Evolutionary conservation across 35 echinoderm and acorn worm genomes (phyloP), one percentile per base, ranked within the genome.

Genomic region (Amphiura filiformis): DNA sequence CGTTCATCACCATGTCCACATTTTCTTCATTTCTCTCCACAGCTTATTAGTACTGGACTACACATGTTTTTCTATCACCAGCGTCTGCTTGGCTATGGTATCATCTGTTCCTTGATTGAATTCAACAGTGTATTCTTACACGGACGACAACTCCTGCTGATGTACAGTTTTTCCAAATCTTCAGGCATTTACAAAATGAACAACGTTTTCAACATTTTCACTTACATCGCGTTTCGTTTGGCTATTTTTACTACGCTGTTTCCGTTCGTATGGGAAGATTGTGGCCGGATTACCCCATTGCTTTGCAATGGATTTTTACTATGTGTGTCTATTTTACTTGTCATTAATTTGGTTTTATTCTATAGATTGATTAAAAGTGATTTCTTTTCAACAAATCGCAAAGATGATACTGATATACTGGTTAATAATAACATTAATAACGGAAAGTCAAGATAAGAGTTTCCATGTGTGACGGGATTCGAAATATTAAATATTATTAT

Each of bases 121-220:
- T 82, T 93, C 56, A 97, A 97, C 86, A 97, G 95, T 34, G 82
- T 97, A 9, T 97, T 94, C 77, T 92, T 97, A 34, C 95, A 97
- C 34, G 36, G 56, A 3, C 61, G 95, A 31, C 95, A 97, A 40
- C 44, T 97, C n/a, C 40, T 97, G 28, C 85, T 91, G 22, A 97
- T 97, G 89, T 86, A 80, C 37, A 76, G 83, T 49, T 42, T 52
- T 14, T 26, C 84, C 23, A 97, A 93, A 39, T 20, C 65, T 32
- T 76, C 88, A 0, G 17, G 38, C 1, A 83, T 81, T 36, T 97
- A 89, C 42, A 41, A 32, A n/a, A 23, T 91, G 22, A 94, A 91
- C 64, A 90, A 89, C 78, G 34, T 84, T 13, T 31, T 97, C 35
- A 97, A 97, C 61, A 70, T 97, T 7, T 39, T 75, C 3, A 94